Evolutionary conservation across 2,888 invertebrate species (phyloP).

Genomic region (Orthonevra nobilis): DNA sequence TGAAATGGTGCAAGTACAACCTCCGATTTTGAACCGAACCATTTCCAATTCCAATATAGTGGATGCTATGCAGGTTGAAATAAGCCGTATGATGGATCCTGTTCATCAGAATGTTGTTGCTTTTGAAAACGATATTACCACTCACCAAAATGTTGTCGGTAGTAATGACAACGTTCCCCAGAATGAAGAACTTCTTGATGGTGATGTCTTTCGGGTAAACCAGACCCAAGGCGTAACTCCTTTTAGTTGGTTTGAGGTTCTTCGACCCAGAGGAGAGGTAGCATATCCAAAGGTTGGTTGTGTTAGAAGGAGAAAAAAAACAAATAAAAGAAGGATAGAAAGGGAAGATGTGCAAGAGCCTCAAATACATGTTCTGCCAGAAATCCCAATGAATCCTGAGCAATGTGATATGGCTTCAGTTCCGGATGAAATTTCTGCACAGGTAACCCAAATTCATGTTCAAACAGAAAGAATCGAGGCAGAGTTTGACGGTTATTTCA

Average conservation of each 20-base stretch:
- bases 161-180: too few species aligned
- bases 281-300: constrained; percentile 14
- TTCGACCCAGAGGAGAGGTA: constrained; percentile 30
- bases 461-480: background rate
- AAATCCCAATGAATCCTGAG: background rate
- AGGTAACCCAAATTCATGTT: constrained; percentile 30
- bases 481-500: constrained; percentile 10
- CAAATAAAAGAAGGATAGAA: background rate
- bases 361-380: background rate
- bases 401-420: background rate
- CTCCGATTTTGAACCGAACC: background rate
- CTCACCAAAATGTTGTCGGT: too few species aligned
- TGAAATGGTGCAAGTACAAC: background rate
- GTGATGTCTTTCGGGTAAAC: background rate
- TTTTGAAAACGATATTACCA: too few species aligned
- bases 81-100: too few species aligned
- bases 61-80: background rate
- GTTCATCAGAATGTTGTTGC: too few species aligned
- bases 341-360: background rate
- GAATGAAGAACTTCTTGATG: background rate
- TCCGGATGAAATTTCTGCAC: background rate
- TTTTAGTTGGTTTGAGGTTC: constrained; percentile 38
- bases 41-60: background rate
- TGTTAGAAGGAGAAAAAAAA: constrained; percentile 3
- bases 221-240: background rate